phyloP scores from a whole-genome alignment of 23 tunicate species.

The Clavelina lepadiformis region DNA sequence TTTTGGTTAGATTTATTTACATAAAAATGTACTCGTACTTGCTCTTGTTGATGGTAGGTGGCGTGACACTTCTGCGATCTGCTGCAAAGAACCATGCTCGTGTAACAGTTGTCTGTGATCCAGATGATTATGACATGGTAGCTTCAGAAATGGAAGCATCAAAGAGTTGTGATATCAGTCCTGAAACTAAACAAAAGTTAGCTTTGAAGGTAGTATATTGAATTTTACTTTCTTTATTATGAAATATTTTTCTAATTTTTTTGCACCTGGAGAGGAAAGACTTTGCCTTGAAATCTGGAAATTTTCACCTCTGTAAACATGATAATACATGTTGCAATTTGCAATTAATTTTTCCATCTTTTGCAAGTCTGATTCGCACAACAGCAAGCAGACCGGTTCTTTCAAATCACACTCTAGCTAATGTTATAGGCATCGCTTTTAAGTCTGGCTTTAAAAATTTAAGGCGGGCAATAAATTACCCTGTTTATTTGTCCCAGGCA shows the following conservation, averaged over 20 bases:
- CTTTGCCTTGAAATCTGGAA: too few species aligned
- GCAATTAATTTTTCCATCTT: too few species aligned
- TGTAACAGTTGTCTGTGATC: conserved; percentile 88
- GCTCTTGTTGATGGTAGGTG: conserved; percentile 59
- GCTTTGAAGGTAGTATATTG: conserved; percentile 52
- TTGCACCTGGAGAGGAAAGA: not conserved
- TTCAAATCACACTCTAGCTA: too few species aligned
- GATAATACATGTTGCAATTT: too few species aligned
- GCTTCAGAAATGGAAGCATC: conserved; percentile 66
- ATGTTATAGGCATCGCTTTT: too few species aligned
- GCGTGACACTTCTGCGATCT: conserved; percentile 83
- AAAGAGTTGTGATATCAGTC: conserved; percentile 10
- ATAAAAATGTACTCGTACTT: not conserved
- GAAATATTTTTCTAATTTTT: not conserved
- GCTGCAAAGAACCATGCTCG: conserved; percentile 88
- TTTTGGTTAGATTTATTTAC: too few species aligned
- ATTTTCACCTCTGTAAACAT: too few species aligned
- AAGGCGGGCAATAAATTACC: too few species aligned
- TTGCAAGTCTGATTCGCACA: too few species aligned
- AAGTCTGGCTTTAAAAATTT: too few species aligned
- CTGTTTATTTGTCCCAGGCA: too few species aligned
- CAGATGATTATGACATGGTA: conserved; percentile 74
- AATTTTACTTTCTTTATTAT: not conserved
- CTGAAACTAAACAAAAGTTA: conserved; percentile 50
- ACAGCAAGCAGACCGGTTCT: too few species aligned